A percentile compares a stretch with the other conserved stretches of the same genome.
phyloP scores from a whole-genome alignment of 2,888 invertebrate genomes.

The Caenorhabditis sp. region DNA sequence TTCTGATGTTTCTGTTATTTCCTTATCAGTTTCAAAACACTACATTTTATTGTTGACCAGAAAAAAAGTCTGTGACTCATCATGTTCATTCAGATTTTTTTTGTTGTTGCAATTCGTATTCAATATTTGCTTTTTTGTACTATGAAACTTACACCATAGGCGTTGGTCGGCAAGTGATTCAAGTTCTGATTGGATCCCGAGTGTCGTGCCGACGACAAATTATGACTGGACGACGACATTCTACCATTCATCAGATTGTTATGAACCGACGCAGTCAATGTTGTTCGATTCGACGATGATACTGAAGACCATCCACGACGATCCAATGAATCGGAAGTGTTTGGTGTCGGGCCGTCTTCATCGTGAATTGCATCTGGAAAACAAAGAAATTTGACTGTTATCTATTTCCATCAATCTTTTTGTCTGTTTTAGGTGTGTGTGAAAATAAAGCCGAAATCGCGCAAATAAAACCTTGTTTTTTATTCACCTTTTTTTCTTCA shows the following conservation, averaged over 20 bases:
- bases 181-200: conserved; percentile 49
- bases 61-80: not conserved
- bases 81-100: not conserved
- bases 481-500: not conserved
- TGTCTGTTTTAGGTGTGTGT: not conserved
- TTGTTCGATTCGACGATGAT: conserved; percentile 16
- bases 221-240: conserved; percentile 45
- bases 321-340: conserved; percentile 33
- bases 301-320: conserved; percentile 40
- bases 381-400: not conserved
- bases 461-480: conserved; percentile 1
- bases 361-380: conserved; percentile 48
- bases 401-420: not conserved
- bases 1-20: not conserved
- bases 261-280: conserved; percentile 36
- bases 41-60: not conserved
- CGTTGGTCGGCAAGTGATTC: conserved; percentile 25
- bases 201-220: conserved; percentile 29
- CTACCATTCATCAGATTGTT: conserved; percentile 37
- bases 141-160: conserved; percentile 28
- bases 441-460: conserved; percentile 15
- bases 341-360: conserved; percentile 10
- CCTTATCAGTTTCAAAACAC: not conserved
- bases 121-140: not conserved
- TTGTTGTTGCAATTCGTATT: too few species aligned